These are phyloP conservation scores for Cantharis flavilabris DNA, from an alignment of 2,888 invertebrate genomes.

Conservation along the genomic window DNA sequence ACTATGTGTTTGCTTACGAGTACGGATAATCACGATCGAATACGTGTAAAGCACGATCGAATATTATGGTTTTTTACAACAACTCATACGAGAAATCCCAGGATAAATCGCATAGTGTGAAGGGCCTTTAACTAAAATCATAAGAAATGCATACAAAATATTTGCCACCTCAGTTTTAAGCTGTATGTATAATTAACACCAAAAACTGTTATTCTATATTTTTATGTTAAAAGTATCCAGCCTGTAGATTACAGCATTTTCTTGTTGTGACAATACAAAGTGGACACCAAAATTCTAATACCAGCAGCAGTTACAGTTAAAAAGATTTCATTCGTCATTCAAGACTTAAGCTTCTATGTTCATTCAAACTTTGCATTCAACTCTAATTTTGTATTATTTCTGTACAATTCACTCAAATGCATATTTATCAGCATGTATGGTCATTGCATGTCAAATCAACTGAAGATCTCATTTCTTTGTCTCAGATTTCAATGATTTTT, in stretches of 20 bases:
- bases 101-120: too few species aligned
- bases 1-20: too few species aligned
- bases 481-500: background rate
- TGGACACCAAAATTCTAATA: background rate
- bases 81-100: too few species aligned
- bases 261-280: background rate
- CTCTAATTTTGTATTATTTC: background rate
- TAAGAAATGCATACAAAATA: background rate
- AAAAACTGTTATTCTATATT: background rate
- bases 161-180: background rate
- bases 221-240: background rate
- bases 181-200: background rate
- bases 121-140: background rate
- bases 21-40: too few species aligned
- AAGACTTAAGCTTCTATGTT: background rate
- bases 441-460: background rate
- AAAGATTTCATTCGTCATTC: background rate
- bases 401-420: background rate
- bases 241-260: background rate
- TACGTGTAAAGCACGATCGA: too few species aligned
- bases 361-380: background rate
- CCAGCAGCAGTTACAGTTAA: background rate
- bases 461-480: background rate
- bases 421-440: background rate
- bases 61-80: too few species aligned